phyloP scores from a whole-genome alignment of 2,888 invertebrate species.

The Lithophane semibrunnea region DNA sequence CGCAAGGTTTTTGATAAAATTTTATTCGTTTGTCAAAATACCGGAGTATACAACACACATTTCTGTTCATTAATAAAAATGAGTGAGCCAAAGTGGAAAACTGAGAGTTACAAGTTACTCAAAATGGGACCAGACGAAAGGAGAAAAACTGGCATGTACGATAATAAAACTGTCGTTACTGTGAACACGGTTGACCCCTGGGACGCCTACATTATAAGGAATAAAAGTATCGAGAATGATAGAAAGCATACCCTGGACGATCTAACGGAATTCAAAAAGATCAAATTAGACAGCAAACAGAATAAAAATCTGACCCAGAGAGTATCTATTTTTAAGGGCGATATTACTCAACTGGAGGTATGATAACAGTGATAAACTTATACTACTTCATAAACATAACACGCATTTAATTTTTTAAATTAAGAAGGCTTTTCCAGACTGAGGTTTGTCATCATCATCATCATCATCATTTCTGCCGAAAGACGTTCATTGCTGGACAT shows the following conservation, averaged over 20 bases:
- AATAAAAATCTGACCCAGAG: conserved; percentile 89
- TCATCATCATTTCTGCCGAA: no score
- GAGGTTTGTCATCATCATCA: no score
- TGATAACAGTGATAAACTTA: neutral
- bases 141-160: conserved; percentile 74
- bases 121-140: conserved; percentile 89
- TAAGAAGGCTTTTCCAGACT: neutral
- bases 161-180: conserved; percentile 85
- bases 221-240: conserved; percentile 76
- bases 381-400: neutral
- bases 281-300: conserved; percentile 76
- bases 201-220: conserved; percentile 86
- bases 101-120: conserved; percentile 89
- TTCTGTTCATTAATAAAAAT: conserved; percentile 78
- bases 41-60: conserved; percentile 50
- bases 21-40: conserved; percentile 44
- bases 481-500: no score
- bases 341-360: conserved; percentile 95
- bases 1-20: conserved; percentile 61
- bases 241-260: conserved; percentile 84
- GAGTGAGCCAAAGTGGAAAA: conserved; percentile 84
- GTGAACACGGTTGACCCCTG: conserved; percentile 90
- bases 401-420: neutral
- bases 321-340: conserved; percentile 93
- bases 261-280: conserved; percentile 77